Base-by-base conservation (phyloP, 2,888 invertebrate genomes). In the Conops quadrifasciatus region DNA sequence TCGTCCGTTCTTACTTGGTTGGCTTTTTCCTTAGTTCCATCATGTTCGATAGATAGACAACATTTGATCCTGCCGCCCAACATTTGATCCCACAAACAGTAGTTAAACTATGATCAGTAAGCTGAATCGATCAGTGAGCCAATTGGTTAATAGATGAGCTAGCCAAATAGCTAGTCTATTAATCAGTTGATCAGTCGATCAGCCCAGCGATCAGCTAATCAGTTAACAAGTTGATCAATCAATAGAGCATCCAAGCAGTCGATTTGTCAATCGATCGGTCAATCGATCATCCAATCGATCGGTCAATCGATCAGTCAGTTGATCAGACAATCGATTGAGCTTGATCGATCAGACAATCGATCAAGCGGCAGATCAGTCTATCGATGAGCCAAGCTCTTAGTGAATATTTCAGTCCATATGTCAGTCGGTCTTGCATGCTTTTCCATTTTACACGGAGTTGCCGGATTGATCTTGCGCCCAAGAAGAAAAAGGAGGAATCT, bases 401-500 rank as follows among this genome's bases (percentile, higher is more conserved):
- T n/a, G n/a, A n/a, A n/a, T n/a, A n/a, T n/a, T n/a, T n/a, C n/a
- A n/a, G n/a, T n/a, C n/a, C n/a, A n/a, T n/a, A n/a, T n/a, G 24
- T 64, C 49, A 49, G 24, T 64, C 56, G 43, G 56, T 60, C 60
- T 47, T 68, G 62, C 62, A 68, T 68, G 68, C 62, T 51, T 62
- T 19, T 49, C 60, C n/a, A 56, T 56, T 56, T 56, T 24, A 24
- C 21, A 5, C 11, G 36, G 69, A 70, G 49, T 69, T 43, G 59
- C 51, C 59, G 43, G 47, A 73, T 64, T 71, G 62, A 56, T 65
- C 58, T 72, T 65, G 51, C 67, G 71, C 70, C 47, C 60, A 70
- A 70, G 63, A 75, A 75, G 69, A 67, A 1, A 60, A 70, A 67
- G 36, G 67, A 71, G 68, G 68, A 59, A n/a, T n/a, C n/a, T n/a